Evolutionary conservation across 1,140 invertebrate species (phyloP), one percentile per base, ranked within the genome.

Genomic region (Melanaphis sacchari): DNA sequence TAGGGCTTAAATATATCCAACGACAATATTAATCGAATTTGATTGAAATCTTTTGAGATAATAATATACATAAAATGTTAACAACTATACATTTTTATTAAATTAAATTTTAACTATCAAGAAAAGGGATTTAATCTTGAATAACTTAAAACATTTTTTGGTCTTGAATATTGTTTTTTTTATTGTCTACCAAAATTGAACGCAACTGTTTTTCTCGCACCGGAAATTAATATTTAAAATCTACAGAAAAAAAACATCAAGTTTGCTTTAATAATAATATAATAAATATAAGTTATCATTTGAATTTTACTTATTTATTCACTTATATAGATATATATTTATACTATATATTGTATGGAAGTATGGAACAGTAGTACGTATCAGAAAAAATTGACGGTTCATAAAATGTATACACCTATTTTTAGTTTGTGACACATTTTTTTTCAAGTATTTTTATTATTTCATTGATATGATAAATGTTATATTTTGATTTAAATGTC

Each of bases 191-290:
- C 24, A 21, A 87, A n/a, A 87, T 84, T 87, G 40, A 87, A 87
- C 18, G 31, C 43, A 24, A 36, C 85, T 22, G 22, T 89, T 89
- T 21, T 38, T 7, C 22, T 38, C n/a, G 7, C n/a, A 26, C 31
- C n/a, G 87, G 87, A 89, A 52, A 89, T 89, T 89, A 89, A 89
- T 89, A 89, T 89, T 52, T 52, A 52, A 89, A 89, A 89, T 52
- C 4, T 52, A 36, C 87, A 22, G 36, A 9, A 89, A 89, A 89
- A 89, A 87, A 4, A 36, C 84, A 43, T 43, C 26, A 87, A 31
- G 52, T 31, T 15, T 87, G 38, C 41, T 87, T n/a, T n/a, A n/a
- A 43, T n/a, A 41, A 26, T n/a, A n/a, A 49, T 49, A 49, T 49
- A 76, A 76, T 76, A 76, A 40, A 81, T 76, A 40, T 21, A 87